Conservation (phyloP, 37 sponge, comb jelly and placozoan genomes). For the Beroe forskalii region DNA sequence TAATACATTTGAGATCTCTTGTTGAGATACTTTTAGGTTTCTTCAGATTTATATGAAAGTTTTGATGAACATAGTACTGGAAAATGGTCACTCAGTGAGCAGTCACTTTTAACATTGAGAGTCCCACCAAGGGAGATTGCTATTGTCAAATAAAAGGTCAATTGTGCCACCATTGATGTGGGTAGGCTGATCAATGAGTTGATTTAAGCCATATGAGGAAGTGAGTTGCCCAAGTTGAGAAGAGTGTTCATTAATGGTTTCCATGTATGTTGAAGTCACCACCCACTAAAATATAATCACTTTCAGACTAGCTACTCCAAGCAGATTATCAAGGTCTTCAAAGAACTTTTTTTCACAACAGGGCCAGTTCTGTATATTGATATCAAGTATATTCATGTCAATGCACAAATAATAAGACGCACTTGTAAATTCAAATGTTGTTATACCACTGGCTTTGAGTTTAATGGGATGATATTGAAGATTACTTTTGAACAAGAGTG, state of each 20-base stretch:
- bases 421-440: neutral
- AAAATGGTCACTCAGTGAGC: no score
- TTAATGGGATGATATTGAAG: neutral
- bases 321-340: neutral
- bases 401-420: neutral
- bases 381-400: neutral
- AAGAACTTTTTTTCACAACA: neutral
- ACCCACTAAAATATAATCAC: neutral
- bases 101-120: no score
- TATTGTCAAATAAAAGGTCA: neutral
- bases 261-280: conserved; percentile 8
- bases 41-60: no score
- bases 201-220: neutral
- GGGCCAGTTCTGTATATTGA: neutral
- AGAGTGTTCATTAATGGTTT: neutral
- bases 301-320: neutral
- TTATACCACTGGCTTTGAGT: neutral
- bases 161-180: neutral
- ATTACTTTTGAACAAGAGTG: neutral
- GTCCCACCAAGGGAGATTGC: no score
- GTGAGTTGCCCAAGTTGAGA: neutral
- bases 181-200: neutral
- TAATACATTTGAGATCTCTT: no score
- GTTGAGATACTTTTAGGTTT: no score
- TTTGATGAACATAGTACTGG: no score